phyloP scores from a whole-genome alignment of 2,113 vertebrate species.

The Craseonycteris thonglongyai region DNA sequence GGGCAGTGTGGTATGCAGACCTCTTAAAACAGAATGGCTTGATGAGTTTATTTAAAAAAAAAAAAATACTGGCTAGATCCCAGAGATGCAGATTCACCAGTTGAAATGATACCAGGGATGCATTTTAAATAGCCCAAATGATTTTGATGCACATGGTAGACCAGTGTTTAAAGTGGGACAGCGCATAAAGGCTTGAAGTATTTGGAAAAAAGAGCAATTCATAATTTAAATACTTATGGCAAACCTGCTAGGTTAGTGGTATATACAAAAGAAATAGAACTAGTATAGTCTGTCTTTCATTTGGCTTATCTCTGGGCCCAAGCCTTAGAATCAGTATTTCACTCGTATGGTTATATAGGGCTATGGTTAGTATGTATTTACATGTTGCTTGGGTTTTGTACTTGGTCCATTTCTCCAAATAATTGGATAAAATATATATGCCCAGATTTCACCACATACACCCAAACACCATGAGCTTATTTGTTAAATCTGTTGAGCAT shows the following conservation, averaged over 20 bases:
- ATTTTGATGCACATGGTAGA: background rate
- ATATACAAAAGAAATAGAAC: background rate
- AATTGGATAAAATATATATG: background rate
- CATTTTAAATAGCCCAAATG: background rate
- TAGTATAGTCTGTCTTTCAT: background rate
- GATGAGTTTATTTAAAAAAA: background rate
- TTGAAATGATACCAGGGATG: background rate
- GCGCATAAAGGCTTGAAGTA: background rate
- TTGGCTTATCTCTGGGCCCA: background rate
- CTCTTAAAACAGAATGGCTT: background rate
- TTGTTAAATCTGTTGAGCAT: background rate
- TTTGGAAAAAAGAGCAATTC: background rate
- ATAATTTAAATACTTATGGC: background rate
- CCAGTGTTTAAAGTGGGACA: background rate
- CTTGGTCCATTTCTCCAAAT: background rate
- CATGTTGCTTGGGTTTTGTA: background rate
- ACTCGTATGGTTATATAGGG: background rate
- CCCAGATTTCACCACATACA: background rate
- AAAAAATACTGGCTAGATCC: background rate
- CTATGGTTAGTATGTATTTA: background rate
- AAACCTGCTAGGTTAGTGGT: background rate
- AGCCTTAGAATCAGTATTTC: background rate
- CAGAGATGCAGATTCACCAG: background rate
- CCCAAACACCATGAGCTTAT: background rate
- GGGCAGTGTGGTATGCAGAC: background rate